Evolutionary conservation across 1,140 invertebrate species (phyloP).

Genomic region (Zaprionus vittiger): DNA sequence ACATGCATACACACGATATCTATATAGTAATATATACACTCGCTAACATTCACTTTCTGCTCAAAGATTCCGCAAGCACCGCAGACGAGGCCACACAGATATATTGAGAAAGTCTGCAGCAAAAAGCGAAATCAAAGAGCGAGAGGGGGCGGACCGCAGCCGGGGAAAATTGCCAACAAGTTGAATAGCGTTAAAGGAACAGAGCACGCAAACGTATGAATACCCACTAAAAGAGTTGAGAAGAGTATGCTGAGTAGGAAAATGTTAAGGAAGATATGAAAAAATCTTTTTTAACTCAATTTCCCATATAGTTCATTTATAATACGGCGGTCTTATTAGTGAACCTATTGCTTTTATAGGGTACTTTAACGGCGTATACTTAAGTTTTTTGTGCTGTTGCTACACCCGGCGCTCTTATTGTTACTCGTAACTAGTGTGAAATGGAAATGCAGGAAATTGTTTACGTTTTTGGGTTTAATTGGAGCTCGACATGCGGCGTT

Average conservation of each 20-base stretch:
- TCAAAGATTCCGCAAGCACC: slow-evolving; percentile 36
- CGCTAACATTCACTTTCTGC: slow-evolving; percentile 49
- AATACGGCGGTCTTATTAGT: neutral
- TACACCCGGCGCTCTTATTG: slow-evolving; percentile 33
- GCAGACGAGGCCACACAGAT: slow-evolving; percentile 47
- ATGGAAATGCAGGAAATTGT: slow-evolving; percentile 72
- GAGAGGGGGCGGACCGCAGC: neutral
- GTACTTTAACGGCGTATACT: neutral
- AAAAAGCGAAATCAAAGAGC: slow-evolving; percentile 57
- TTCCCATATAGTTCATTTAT: neutral
- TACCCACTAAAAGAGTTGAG: slow-evolving; percentile 7
- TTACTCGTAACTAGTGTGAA: slow-evolving; percentile 53
- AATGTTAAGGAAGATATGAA: neutral
- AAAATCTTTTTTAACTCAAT: neutral
- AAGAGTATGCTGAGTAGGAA: slow-evolving; percentile 17
- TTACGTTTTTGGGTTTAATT: slow-evolving; percentile 74
- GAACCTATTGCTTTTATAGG: neutral
- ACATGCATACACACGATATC: neutral
- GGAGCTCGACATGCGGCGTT: slow-evolving; percentile 64
- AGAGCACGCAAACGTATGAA: slow-evolving; percentile 55
- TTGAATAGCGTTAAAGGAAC: slow-evolving; percentile 55
- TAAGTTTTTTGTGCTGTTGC: neutral
- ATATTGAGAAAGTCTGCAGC: slow-evolving; percentile 41
- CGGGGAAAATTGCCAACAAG: slow-evolving; percentile 54
- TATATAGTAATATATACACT: slow-evolving; percentile 12